Conservation (phyloP, 2,888 invertebrate species). For the Nymphalis polychloros region DNA sequence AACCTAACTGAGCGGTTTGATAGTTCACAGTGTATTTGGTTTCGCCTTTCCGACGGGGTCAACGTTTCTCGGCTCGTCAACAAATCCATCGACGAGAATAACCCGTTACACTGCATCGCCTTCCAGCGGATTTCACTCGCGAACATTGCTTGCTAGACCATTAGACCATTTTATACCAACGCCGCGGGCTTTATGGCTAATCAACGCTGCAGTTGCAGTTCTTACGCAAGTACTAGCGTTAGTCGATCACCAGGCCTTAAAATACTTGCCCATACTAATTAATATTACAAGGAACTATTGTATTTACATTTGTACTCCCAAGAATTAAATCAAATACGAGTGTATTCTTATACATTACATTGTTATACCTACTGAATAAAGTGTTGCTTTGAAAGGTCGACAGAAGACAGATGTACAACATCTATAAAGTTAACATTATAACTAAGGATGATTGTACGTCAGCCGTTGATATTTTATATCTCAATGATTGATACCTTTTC, state of each 20-base stretch:
- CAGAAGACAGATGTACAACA: too few species aligned
- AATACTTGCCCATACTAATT: conserved; percentile 15
- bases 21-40: conserved; percentile 62
- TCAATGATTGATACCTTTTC: conserved; percentile 45
- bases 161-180: conserved; percentile 58
- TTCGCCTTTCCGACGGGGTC: conserved; percentile 73
- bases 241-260: conserved; percentile 22
- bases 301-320: neutral
- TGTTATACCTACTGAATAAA: neutral
- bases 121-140: conserved; percentile 72
- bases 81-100: conserved; percentile 80
- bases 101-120: conserved; percentile 77
- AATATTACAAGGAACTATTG: conserved; percentile 11
- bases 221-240: conserved; percentile 13
- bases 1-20: conserved; percentile 43
- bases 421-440: conserved; percentile 4
- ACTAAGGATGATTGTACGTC: conserved; percentile 10
- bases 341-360: neutral
- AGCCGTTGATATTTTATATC: conserved; percentile 32
- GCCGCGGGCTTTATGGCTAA: conserved; percentile 44
- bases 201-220: conserved; percentile 33
- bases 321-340: neutral
- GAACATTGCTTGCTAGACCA: conserved; percentile 53
- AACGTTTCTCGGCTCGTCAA: conserved; percentile 77
- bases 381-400: too few species aligned